Conservation (phyloP, 2,888 invertebrate genomes). For the Lasioglossum morio region DNA sequence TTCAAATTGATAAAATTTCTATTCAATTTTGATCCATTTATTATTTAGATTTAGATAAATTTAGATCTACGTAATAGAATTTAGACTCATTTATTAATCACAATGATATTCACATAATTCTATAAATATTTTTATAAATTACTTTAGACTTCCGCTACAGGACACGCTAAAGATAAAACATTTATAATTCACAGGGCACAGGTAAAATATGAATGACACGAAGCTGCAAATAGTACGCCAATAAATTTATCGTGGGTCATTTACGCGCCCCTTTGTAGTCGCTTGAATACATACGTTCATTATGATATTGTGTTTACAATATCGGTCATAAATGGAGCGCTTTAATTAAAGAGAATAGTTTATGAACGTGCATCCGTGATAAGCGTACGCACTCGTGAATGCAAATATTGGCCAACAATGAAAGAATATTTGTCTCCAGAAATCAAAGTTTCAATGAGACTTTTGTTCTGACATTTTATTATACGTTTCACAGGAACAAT, state of each 20-base stretch:
- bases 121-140: not conserved
- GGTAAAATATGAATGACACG: not conserved
- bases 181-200: not conserved
- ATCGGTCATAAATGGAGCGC: slow-evolving; percentile 1
- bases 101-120: not conserved
- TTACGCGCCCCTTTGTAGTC: not conserved
- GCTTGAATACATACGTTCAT: not conserved
- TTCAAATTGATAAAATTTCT: not conserved
- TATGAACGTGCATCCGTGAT: not conserved
- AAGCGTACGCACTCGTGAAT: not conserved
- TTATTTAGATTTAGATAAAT: not conserved
- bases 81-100: not conserved
- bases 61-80: not conserved
- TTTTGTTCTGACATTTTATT: not conserved
- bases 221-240: slow-evolving; percentile 1
- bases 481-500: not conserved
- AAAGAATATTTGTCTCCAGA: not conserved
- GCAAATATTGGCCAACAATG: not conserved
- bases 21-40: not conserved
- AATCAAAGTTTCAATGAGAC: not conserved
- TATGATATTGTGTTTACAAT: slow-evolving; percentile 2
- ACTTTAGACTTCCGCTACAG: not conserved
- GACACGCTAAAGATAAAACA: not conserved
- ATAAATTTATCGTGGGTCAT: not conserved
- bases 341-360: slow-evolving; percentile 11